Evolutionary conservation across 2,888 invertebrate genomes (phyloP), one percentile per base, ranked within the genome.

Genomic region (Pyrgus malvae): DNA sequence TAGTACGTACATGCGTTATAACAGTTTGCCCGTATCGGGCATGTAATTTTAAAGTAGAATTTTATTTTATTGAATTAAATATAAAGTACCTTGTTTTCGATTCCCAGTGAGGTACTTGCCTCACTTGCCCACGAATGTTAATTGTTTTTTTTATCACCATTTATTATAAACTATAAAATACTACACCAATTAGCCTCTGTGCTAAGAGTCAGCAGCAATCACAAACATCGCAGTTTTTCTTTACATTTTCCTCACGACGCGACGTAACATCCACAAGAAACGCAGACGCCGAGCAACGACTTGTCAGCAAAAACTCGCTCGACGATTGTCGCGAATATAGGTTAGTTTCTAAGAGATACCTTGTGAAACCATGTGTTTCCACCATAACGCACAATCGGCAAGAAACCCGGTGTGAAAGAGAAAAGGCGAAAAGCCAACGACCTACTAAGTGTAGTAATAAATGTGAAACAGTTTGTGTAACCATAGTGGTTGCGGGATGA

Each of bases 341-440:
- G 63, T 59, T 65, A 59, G 60, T 75, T 72, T 74, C 71, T 70
- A 73, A 68, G 60, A 67, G 67, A 67, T 62, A 69, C 60, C 60
- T 65, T 66, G 70, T 59, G 66, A 68, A 65, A 62, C 50, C 40
- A 42, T 5, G 14, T 37, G 56, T 59, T 61, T 60, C 61, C 63
- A 62, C 16, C 57, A 40, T 37, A 54, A 48, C 54, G 45, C 46
- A 54, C 54, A 54, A 54, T 54, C 46, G 40, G 14, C 23, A 59
- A 64, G 60, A 63, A 63, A 65, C 58, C 54, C 40, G 29, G 45
- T 62, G 62, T 57, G 62, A 63, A 64, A 63, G 60, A 67, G 66
- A 68, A 64, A 69, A 59, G 49, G 45, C 51, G 57, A 61, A 55
- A 66, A 62, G 44, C 48, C 56, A 58, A 58, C 27, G 12, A 33